Evolutionary conservation across 1,140 invertebrate species (phyloP).

Genomic region (Diachasmimorpha longicaudata): DNA sequence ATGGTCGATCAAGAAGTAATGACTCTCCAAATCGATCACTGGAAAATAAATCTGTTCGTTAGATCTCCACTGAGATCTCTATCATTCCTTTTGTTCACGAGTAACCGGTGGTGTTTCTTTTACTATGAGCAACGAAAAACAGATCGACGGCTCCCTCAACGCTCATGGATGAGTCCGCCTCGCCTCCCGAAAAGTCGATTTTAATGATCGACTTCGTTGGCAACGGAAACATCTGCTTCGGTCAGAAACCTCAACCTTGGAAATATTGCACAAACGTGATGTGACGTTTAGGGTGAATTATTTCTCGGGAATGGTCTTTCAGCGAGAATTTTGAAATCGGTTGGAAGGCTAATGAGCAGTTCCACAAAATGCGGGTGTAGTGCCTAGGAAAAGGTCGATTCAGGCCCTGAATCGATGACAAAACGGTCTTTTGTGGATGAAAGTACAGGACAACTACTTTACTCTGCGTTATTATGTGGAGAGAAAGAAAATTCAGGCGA

Average conservation of each 20-base stretch:
- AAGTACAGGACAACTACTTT: no score
- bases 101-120: background rate
- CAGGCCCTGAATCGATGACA: background rate
- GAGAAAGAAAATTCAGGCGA: no score
- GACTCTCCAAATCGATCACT: background rate
- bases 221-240: background rate
- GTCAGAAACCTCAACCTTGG: background rate
- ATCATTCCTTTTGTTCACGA: background rate
- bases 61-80: background rate
- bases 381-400: no score
- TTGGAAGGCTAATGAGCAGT: background rate
- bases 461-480: no score
- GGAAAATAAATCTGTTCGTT: background rate
- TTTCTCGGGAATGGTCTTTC: background rate
- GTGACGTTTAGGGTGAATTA: background rate
- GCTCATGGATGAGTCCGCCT: background rate
- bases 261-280: background rate
- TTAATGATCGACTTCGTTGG: background rate
- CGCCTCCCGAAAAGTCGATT: background rate
- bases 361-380: background rate
- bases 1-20: constrained; percentile 2
- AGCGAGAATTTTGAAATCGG: background rate
- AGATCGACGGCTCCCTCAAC: background rate
- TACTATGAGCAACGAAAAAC: background rate
- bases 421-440: background rate